These are phyloP conservation scores for Leistus spinibarbis DNA, from an alignment of 2,888 invertebrate species.

Conservation along the genomic window DNA sequence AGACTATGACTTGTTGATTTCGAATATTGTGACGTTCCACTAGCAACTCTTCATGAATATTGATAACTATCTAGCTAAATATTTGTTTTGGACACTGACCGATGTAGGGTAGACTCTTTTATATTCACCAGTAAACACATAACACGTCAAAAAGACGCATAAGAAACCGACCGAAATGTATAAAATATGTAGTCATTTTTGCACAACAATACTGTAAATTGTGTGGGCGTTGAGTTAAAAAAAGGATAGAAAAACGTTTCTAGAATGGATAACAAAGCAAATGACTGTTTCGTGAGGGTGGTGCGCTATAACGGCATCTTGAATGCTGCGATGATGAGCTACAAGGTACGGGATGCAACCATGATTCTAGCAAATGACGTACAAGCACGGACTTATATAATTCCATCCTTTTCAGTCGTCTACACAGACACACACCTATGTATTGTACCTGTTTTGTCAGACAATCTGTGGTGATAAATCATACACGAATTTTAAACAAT, in stretches of 20 bases:
- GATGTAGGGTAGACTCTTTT: conserved; percentile 10
- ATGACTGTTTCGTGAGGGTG: conserved; percentile 45
- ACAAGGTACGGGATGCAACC: neutral
- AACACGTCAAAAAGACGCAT: no score
- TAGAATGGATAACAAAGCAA: conserved; percentile 50
- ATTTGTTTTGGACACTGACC: conserved; percentile 21
- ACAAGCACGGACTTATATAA: no score
- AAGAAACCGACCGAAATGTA: conserved; percentile 13
- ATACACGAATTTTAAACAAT: no score
- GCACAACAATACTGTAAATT: conserved; percentile 43
- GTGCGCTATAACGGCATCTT: conserved; percentile 15
- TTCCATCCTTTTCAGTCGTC: neutral
- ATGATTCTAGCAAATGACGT: neutral
- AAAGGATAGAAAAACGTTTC: conserved; percentile 43
- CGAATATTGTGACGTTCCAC: neutral
- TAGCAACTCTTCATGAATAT: conserved; percentile 18
- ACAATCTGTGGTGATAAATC: no score
- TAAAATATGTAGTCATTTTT: conserved; percentile 35
- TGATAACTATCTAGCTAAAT: conserved; percentile 19
- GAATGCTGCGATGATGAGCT: conserved; percentile 5
- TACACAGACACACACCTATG: no score
- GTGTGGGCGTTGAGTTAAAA: conserved; percentile 47
- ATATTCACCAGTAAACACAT: neutral
- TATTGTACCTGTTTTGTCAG: no score
- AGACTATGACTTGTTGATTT: conserved; percentile 22